A percentile compares a stretch with the other conserved stretches of the same genome.
phyloP scores from a whole-genome alignment of 2,113 vertebrate species.

The Cheirogaleus medius region DNA sequence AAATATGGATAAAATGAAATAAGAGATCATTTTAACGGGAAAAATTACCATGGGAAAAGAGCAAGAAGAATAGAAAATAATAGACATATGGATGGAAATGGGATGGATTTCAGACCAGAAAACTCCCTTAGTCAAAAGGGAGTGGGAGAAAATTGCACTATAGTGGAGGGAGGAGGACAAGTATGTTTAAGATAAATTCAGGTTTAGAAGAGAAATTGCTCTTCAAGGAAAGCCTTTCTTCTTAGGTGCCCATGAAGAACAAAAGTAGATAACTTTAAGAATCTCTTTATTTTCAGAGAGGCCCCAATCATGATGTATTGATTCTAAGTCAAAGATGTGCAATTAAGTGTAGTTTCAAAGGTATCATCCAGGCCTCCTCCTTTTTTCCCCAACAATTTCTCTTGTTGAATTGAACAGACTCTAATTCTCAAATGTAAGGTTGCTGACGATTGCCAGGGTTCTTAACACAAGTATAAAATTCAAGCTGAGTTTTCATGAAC shows the following conservation, averaged over 20 bases:
- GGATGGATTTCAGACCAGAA: not conserved
- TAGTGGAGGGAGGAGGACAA: not conserved
- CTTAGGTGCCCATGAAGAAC: not conserved
- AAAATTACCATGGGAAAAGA: not conserved
- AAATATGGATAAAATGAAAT: not conserved
- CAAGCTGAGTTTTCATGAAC: not conserved
- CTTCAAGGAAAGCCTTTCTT: not conserved
- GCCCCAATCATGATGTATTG: not conserved
- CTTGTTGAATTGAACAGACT: not conserved
- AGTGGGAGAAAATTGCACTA: not conserved
- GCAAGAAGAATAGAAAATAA: not conserved
- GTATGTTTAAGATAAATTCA: not conserved
- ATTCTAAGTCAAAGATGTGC: not conserved
- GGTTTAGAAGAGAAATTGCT: not conserved
- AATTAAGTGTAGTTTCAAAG: not conserved
- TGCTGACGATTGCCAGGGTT: not conserved
- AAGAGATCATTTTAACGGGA: not conserved
- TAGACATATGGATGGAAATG: not conserved
- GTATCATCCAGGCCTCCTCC: not conserved
- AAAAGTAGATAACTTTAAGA: not conserved
- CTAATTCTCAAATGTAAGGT: constrained; percentile 22
- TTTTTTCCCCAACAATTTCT: not conserved
- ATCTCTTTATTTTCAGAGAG: not conserved
- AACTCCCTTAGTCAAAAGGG: not conserved
- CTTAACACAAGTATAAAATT: not conserved